Evolutionary conservation across 2,797 vertebrate genomes (phyloP).

Genomic region (Esox lucius): DNA sequence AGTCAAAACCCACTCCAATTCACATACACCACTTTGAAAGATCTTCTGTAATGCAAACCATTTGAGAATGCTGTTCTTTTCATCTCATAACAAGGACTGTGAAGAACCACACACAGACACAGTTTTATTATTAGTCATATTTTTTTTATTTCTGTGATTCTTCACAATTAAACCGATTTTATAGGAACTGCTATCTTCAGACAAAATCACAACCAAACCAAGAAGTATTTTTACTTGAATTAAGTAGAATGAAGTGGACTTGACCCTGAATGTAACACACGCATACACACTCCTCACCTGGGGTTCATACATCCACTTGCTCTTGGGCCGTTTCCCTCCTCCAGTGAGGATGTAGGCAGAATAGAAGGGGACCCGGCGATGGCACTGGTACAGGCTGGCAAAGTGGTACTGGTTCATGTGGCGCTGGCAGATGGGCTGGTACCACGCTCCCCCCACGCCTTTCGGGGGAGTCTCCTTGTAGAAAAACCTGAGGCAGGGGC

Average conservation of each 20-base stretch:
- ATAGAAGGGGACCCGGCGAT: slow-evolving; percentile 49
- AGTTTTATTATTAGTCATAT: not conserved
- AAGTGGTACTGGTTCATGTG: slow-evolving; percentile 64
- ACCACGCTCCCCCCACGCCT: slow-evolving; percentile 27
- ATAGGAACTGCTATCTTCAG: not conserved
- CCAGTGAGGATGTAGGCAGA: slow-evolving; percentile 61
- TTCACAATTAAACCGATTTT: not conserved
- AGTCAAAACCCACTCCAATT: too few relatives aligned
- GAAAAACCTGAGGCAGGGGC: slow-evolving; percentile 62
- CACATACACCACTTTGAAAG: too few relatives aligned
- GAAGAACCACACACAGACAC: too few relatives aligned
- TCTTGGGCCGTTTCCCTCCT: slow-evolving; percentile 50
- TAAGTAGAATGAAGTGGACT: not conserved
- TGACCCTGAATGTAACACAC: not conserved
- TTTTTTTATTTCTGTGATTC: not conserved
- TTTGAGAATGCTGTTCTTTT: too few relatives aligned
- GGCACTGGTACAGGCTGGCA: slow-evolving; percentile 59
- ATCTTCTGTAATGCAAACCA: too few relatives aligned
- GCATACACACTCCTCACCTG: slow-evolving; percentile 55
- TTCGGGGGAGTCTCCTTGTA: slow-evolving; percentile 46
- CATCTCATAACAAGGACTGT: too few relatives aligned
- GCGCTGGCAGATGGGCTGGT: slow-evolving; percentile 66
- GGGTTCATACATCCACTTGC: slow-evolving; percentile 65
- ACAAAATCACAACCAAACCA: not conserved
- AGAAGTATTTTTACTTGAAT: not conserved